Evolutionary conservation across 37 sponge, comb jelly and placozoan species (phyloP).

Genomic region (Petrosia ficiformis): DNA sequence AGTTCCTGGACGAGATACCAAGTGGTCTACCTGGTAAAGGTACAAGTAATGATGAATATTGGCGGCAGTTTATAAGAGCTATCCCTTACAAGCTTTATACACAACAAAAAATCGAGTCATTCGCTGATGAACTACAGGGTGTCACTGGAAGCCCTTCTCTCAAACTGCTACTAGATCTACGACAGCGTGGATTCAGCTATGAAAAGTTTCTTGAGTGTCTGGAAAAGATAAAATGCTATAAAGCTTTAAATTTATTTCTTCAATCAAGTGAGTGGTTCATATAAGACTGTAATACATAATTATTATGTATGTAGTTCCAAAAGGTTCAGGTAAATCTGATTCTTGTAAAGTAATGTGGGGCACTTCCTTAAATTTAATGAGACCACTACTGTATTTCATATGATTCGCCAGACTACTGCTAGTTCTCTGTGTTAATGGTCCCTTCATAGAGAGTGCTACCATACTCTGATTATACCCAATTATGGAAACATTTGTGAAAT

Average conservation of each 20-base stretch:
- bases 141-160: constrained; percentile 6
- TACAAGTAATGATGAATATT: constrained; percentile 16
- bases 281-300: neutral
- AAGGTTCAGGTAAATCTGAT: too few species aligned
- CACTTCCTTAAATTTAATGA: too few species aligned
- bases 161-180: constrained; percentile 15
- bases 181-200: neutral
- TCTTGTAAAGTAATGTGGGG: too few species aligned
- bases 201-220: constrained; percentile 8
- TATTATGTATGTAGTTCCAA: too few species aligned
- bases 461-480: too few species aligned
- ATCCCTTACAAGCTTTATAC: constrained; percentile 10
- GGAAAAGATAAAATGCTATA: constrained; percentile 21
- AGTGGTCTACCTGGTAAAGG: neutral
- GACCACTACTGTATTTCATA: too few species aligned
- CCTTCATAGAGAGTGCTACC: too few species aligned
- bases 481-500: too few species aligned
- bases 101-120: neutral
- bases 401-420: too few species aligned
- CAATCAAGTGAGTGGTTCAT: constrained; percentile 17
- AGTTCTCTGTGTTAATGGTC: too few species aligned
- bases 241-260: constrained; percentile 9
- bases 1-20: constrained; percentile 22
- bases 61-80: neutral
- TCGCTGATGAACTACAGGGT: constrained; percentile 1